Evolutionary conservation across 2,888 invertebrate species (phyloP), one percentile per base, ranked within the genome.

Genomic region (Calliscelio sp.): DNA sequence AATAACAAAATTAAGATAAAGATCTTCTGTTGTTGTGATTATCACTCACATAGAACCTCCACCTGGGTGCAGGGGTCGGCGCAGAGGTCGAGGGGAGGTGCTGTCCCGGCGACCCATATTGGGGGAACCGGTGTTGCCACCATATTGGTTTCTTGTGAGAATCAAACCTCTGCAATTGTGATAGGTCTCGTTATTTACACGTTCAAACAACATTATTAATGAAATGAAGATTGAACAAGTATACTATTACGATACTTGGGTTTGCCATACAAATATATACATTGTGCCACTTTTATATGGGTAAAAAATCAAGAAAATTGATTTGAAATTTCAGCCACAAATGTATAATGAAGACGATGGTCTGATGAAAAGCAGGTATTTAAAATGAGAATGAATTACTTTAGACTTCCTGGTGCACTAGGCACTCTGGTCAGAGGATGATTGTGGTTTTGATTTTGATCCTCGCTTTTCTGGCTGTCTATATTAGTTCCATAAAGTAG

Each of bases 331-430:
- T 53, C 14, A 53, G 53, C 25, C 25, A 53, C 25, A 11, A 14
- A 3, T 44, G 22, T 11, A 1, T 49, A n/a, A n/a, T n/a, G n/a
- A n/a, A n/a, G n/a, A n/a, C n/a, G n/a, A n/a, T n/a, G n/a, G n/a
- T n/a, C n/a, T n/a, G n/a, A n/a, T n/a, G n/a, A n/a, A n/a, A n/a
- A n/a, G n/a, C n/a, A n/a, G n/a, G n/a, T n/a, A n/a, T n/a, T n/a
- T 41, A 14, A 51, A 46, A 46, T 46, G 46, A n/a, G 22, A 63
- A 51, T n/a, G 66, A 93, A 93, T 94, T 93, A 97, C 97, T 96
- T 95, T 85, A 97, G 94, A 87, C 96, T 96, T 87, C 96, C 96
- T 5, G 97, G 96, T 51, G 96, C 96, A 92, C 96, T 96, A 85
- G 97, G 96, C 73, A 97, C 95, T 93, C 94, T 95, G 89, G 94